A percentile compares a stretch with the other conserved stretches of the same genome.
phyloP scores from a whole-genome alignment of 2,797 vertebrate genomes.

The Oryzias dopingdopingensis region DNA sequence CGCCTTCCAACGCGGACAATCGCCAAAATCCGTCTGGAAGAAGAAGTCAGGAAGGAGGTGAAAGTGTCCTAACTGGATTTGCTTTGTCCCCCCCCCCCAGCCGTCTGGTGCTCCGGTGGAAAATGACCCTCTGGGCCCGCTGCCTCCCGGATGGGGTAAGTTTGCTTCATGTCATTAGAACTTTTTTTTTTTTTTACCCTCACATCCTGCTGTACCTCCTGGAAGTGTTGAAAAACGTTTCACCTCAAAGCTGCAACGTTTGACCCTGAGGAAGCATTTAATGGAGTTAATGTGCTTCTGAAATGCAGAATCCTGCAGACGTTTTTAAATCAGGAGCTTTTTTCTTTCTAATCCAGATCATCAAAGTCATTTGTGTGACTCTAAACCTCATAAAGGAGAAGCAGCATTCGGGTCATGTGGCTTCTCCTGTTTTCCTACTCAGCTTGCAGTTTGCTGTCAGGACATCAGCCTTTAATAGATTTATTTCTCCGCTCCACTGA shows the following conservation, averaged over 20 bases:
- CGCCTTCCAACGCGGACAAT: background rate
- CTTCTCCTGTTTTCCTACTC: background rate
- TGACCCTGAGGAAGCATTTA: no score
- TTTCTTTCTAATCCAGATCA: background rate
- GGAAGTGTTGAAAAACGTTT: no score
- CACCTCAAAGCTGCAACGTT: no score
- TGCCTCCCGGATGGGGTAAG: constrained; percentile 98
- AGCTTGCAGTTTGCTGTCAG: background rate
- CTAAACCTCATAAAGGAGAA: background rate
- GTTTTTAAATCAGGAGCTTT: background rate
- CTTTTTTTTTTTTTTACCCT: no score
- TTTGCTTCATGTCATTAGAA: constrained; percentile 31
- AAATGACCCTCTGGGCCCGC: constrained; percentile 91
- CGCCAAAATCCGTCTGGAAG: constrained; percentile 1
- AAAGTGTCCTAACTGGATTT: constrained; percentile 62
- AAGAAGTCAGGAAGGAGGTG: constrained; percentile 19
- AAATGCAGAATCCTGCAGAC: background rate
- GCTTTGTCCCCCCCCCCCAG: constrained; percentile 76
- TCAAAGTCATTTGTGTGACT: no score
- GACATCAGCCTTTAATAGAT: constrained; percentile 13
- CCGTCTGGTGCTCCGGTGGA: constrained; percentile 85
- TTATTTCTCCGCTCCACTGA: background rate
- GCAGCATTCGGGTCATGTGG: background rate
- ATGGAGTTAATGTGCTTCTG: no score
- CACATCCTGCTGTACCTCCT: no score